Evolutionary conservation across 2,113 vertebrate genomes (phyloP).

Genomic region (Peromyscus maniculatus): DNA sequence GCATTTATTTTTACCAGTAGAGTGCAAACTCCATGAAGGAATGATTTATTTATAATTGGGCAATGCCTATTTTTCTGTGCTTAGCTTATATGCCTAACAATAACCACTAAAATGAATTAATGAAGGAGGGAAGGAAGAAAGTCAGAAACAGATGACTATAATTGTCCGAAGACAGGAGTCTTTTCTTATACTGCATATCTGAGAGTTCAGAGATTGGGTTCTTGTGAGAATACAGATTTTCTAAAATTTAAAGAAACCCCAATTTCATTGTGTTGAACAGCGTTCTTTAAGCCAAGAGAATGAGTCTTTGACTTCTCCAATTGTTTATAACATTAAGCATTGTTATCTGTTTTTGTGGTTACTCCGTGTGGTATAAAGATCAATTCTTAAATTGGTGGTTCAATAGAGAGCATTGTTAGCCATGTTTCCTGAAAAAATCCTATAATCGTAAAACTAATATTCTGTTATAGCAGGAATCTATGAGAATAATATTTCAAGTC

Average conservation of each 20-base stretch:
- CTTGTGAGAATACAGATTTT: not conserved
- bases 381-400: conserved; percentile 73
- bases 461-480: conserved; percentile 42
- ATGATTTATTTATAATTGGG: not conserved
- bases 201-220: not conserved
- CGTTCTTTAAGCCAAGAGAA: not conserved
- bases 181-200: not conserved
- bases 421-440: conserved; percentile 21
- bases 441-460: conserved; percentile 59
- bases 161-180: not conserved
- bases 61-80: not conserved
- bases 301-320: not conserved
- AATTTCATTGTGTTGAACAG: not conserved
- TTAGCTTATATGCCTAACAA: not conserved
- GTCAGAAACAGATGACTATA: not conserved
- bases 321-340: not conserved
- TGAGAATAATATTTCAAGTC: conserved; percentile 32
- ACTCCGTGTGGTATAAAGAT: not conserved
- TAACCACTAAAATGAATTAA: not conserved
- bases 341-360: not conserved
- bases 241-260: not conserved
- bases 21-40: not conserved
- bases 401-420: conserved; percentile 70
- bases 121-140: not conserved
- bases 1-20: not conserved